Percentiles rank a stretch among this genome's conserved stretches.
phyloP scores from a whole-genome alignment of 2,113 vertebrate genomes.

The Megalops atlanticus region DNA sequence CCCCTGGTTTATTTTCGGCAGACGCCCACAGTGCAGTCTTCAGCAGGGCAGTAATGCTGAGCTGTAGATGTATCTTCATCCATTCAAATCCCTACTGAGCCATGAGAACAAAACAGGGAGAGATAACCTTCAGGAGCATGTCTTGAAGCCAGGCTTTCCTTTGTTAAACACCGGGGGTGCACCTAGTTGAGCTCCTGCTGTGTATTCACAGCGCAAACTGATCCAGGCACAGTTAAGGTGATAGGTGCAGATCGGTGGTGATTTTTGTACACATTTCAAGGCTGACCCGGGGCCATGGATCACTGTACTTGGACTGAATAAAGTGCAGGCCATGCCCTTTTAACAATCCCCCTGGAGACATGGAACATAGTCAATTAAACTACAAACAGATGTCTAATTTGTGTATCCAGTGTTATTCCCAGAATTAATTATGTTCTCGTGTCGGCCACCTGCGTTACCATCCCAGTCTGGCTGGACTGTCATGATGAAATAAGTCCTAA shows the following conservation, averaged over 20 bases:
- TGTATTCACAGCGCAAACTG: no score
- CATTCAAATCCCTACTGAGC: neutral
- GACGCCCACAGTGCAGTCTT: neutral
- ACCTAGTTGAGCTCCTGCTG: no score
- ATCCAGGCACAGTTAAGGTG: no score
- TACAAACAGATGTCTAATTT: constrained; percentile 20
- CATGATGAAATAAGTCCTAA: neutral
- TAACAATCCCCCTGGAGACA: neutral
- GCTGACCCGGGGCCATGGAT: neutral
- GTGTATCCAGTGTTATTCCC: constrained; percentile 8
- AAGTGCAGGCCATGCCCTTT: neutral
- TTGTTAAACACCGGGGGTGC: neutral
- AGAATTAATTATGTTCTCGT: neutral
- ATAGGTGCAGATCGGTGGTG: no score
- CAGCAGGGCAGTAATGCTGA: neutral
- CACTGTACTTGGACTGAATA: neutral
- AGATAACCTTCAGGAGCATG: neutral
- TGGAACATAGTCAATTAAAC: neutral
- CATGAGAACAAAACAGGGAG: neutral
- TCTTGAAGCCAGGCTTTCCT: neutral
- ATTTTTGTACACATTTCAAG: neutral
- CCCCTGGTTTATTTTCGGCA: neutral
- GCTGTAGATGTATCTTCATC: neutral
- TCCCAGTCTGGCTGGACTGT: neutral
- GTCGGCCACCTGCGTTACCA: neutral